Conservation (phyloP, 2,888 invertebrate genomes). For the Melanotus villosus region DNA sequence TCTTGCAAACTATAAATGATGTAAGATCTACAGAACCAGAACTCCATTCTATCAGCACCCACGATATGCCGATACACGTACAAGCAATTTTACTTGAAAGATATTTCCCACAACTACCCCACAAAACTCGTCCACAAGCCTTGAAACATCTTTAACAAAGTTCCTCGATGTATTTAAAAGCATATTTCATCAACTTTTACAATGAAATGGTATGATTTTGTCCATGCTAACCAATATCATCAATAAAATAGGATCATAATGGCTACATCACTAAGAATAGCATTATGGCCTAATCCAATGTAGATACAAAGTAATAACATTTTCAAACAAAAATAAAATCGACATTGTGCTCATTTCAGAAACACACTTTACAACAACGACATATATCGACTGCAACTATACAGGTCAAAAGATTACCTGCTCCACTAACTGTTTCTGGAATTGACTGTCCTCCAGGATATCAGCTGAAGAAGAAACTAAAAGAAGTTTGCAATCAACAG, state of each 20-base stretch:
- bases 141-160: not conserved
- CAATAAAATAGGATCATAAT: conserved; percentile 1
- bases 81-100: not conserved
- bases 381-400: not conserved
- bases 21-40: conserved; percentile 1
- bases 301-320: not conserved
- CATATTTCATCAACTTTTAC: not conserved
- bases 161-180: conserved; percentile 7
- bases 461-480: not conserved
- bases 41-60: not conserved
- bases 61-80: not conserved
- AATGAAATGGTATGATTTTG: not conserved
- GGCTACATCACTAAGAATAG: conserved; percentile 4
- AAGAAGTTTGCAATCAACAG: not conserved
- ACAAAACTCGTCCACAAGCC: not conserved
- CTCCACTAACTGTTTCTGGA: not conserved
- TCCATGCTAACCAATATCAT: not conserved
- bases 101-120: not conserved
- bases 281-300: not conserved
- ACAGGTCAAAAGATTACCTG: not conserved
- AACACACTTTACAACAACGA: conserved; percentile 3
- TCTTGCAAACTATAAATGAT: not conserved
- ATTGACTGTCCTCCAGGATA: not conserved
- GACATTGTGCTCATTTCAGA: not conserved
- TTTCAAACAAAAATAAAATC: conserved; percentile 2